These are phyloP conservation scores for Arrhamphus sclerolepis DNA, from an alignment of 2,797 vertebrate species.

Conservation along the genomic window DNA sequence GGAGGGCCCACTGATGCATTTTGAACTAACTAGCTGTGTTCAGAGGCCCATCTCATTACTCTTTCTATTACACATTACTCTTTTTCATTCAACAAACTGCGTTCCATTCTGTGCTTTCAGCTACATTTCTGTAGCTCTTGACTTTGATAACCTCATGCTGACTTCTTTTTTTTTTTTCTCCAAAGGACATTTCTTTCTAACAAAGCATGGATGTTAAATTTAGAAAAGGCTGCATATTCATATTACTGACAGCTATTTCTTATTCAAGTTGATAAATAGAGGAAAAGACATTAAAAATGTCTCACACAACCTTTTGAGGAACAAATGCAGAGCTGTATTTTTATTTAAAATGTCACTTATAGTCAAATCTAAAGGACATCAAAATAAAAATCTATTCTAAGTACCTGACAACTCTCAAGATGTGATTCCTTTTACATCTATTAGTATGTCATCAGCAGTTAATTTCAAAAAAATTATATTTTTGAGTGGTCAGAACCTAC, in stretches of 20 bases:
- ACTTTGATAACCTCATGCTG: slow-evolving; percentile 2
- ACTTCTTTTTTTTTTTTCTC: background rate
- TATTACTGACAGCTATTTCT: slow-evolving; percentile 8
- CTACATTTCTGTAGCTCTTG: slow-evolving; percentile 17
- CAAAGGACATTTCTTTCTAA: slow-evolving; percentile 9
- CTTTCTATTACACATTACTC: slow-evolving; percentile 12
- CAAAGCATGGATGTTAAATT: background rate
- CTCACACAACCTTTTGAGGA: background rate
- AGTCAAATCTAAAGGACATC: background rate
- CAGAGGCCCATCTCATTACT: slow-evolving; percentile 38
- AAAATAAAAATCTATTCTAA: too few species aligned
- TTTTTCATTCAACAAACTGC: slow-evolving; percentile 26
- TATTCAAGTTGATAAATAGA: slow-evolving; percentile 1
- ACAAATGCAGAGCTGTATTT: background rate
- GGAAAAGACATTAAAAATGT: background rate
- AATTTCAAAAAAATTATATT: too few species aligned
- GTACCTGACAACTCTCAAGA: too few species aligned
- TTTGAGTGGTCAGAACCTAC: too few species aligned
- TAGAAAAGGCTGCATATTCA: background rate
- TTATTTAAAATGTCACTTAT: background rate
- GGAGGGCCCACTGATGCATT: slow-evolving; percentile 58
- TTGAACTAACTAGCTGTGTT: slow-evolving; percentile 60
- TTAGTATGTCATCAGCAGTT: too few species aligned
- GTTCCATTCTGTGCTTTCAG: slow-evolving; percentile 10
- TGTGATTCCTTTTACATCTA: too few species aligned